Conservation (phyloP, 2,113 vertebrate species). For the Pristiophorus japonicus region DNA sequence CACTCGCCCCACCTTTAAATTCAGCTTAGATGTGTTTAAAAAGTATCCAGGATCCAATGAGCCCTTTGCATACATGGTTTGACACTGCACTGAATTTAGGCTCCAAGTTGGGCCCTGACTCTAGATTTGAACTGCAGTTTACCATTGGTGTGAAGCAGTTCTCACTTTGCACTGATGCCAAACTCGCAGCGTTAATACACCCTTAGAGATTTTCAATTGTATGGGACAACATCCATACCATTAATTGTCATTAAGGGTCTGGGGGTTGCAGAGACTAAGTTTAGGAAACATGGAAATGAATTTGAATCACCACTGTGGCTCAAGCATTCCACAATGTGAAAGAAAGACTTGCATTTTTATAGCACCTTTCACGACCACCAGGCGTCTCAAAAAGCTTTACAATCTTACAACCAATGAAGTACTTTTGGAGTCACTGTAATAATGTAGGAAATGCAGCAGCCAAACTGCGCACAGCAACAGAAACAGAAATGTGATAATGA, state of each 20-base stretch:
- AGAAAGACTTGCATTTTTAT: no score
- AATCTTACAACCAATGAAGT: no score
- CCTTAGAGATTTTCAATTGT: not conserved
- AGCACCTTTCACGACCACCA: no score
- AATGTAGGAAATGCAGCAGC: no score
- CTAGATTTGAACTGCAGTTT: not conserved
- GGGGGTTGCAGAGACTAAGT: not conserved
- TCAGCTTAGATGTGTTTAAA: not conserved
- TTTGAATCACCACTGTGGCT: not conserved
- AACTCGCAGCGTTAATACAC: not conserved
- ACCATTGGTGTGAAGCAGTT: not conserved
- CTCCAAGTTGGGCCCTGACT: not conserved
- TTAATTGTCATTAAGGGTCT: not conserved
- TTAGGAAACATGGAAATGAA: not conserved
- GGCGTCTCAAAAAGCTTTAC: no score
- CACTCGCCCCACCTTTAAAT: not conserved
- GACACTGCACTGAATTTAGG: not conserved
- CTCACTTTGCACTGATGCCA: not conserved
- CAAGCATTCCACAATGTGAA: not conserved
- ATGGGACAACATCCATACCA: not conserved
- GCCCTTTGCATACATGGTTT: not conserved
- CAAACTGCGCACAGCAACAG: no score
- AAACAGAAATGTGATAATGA: no score
- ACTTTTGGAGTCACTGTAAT: no score
- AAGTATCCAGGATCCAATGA: not conserved